Conservation (phyloP, 2,888 invertebrate species). For the Megaustenia siamemsis region DNA sequence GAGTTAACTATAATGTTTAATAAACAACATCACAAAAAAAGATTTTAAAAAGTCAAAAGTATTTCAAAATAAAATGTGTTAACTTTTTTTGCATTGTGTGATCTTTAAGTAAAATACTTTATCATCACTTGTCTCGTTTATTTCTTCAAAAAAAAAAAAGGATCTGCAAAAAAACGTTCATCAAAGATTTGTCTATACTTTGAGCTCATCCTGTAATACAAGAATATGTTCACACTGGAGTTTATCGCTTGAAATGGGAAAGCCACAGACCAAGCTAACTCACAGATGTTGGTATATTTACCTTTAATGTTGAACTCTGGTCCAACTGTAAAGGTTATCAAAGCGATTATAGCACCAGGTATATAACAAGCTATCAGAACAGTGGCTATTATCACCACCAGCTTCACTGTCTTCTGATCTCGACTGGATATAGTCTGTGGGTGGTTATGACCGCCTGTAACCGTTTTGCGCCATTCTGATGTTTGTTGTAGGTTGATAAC, state of each 20-base stretch:
- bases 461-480: background rate
- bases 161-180: too few species aligned
- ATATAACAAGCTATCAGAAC: background rate
- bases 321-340: conserved; percentile 4
- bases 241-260: conserved; percentile 6
- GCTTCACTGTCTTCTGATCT: conserved; percentile 7
- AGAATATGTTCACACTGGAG: background rate
- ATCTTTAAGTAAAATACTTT: too few species aligned
- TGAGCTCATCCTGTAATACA: conserved; percentile 33
- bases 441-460: too few species aligned
- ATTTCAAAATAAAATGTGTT: too few species aligned
- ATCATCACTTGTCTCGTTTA: too few species aligned
- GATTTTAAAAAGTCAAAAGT: too few species aligned
- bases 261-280: background rate
- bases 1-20: too few species aligned
- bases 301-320: conserved; percentile 23
- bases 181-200: conserved; percentile 11
- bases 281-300: conserved; percentile 6
- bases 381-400: conserved; percentile 12
- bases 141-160: too few species aligned
- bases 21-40: too few species aligned
- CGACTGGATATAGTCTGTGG: background rate
- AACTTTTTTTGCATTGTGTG: too few species aligned
- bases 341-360: conserved; percentile 2
- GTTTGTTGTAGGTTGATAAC: background rate